Conservation (phyloP, 2,888 invertebrate genomes). For the Ctenicera cuprea region DNA sequence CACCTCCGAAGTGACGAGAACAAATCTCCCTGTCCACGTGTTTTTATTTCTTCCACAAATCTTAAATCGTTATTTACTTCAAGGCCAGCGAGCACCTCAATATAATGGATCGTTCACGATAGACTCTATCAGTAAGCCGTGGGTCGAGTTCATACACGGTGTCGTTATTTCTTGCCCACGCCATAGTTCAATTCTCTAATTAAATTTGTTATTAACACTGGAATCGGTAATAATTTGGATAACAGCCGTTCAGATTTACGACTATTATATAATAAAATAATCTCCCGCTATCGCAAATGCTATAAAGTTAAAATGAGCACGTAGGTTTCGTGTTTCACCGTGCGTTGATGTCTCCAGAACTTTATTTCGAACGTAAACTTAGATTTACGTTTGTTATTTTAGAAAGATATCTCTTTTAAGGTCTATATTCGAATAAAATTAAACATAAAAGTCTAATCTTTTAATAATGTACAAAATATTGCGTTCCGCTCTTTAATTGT, state of each 20-base stretch:
- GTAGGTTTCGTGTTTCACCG: constrained; percentile 11
- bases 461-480: too few relatives aligned
- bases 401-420: background rate
- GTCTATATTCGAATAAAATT: too few relatives aligned
- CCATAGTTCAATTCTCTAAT: background rate
- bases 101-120: constrained; percentile 27
- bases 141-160: background rate
- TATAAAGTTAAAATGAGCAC: background rate
- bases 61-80: constrained; percentile 42
- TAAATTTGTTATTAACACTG: constrained; percentile 6
- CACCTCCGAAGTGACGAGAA: constrained; percentile 44
- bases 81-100: constrained; percentile 29
- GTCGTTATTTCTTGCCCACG: background rate
- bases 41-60: constrained; percentile 47
- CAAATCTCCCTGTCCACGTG: constrained; percentile 42
- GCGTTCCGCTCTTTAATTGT: too few relatives aligned
- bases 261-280: constrained; percentile 11
- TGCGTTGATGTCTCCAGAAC: background rate
- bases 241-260: background rate
- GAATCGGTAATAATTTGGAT: background rate
- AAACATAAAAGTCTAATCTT: too few relatives aligned
- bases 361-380: background rate
- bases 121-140: background rate
- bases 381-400: background rate
- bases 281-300: background rate